Evolutionary conservation across 2,113 vertebrate species (phyloP), one percentile per base, ranked within the genome.

Genomic region (Serilophus lunatus): DNA sequence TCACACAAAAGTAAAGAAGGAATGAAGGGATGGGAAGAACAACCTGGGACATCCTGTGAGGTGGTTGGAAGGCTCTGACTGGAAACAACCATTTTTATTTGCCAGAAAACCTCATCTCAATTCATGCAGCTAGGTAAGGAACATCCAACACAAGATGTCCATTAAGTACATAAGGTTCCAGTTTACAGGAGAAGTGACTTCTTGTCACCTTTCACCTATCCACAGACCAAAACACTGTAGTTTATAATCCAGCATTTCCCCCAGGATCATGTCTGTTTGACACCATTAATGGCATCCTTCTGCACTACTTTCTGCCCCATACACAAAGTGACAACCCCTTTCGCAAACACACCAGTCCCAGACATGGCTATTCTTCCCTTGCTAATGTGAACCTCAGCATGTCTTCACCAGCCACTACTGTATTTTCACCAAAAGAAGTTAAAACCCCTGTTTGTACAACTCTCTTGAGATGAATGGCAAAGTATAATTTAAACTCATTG

Each of bases 351-450:
- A n/a, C 19, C 6, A 2, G 9, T 33, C 31, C 44, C 42, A 65
- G 8, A 54, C 0, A 0, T 28, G 28, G 31, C 14, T 60, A 7
- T 13, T 85, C 50, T 33, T 63, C 75, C 36, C 56, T 47, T 44
- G 51, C 68, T 61, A 15, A 24, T 13, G 10, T 42, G 78, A 70
- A 61, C 20, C 29, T 47, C 31, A 15, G 13, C 15, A 3, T 1
- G 3, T 40, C 74, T 80, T 78, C 75, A 42, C 31, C 86, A 57
- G 36, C 35, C n/a, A 8, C 35, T 50, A 5, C 22, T 57, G 22
- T 3, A 0, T 33, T 86, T 90, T 68, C 60, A 88, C 65, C 42
- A 71, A 49, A 89, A 89, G 45, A 10, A 80, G 17, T 12, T 36
- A 80, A 86, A 79, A 61, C 3, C 35, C 47, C 33, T 47, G 4